Evolutionary conservation across 2,888 invertebrate genomes (phyloP).

Genomic region (Oscheius sp.): DNA sequence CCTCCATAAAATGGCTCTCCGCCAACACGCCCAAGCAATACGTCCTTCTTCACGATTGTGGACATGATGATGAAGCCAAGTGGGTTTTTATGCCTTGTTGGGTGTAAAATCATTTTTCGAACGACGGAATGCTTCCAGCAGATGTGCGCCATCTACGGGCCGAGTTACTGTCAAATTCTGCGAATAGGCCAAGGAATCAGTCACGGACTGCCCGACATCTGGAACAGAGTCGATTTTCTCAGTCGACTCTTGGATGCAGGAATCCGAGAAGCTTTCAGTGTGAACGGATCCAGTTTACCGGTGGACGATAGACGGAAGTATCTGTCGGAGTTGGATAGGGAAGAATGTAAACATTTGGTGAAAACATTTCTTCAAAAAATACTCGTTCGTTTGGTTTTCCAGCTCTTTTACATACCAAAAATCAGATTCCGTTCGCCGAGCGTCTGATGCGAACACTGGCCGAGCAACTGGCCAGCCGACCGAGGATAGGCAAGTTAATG

Average conservation of each 20-base stretch:
- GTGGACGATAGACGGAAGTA: too few species aligned
- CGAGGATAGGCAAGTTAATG: constrained; percentile 10
- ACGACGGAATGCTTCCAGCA: constrained; percentile 86
- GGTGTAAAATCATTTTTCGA: constrained; percentile 77
- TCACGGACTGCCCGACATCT: constrained; percentile 81
- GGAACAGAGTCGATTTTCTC: constrained; percentile 84
- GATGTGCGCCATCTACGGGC: constrained; percentile 88
- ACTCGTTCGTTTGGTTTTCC: constrained; percentile 30
- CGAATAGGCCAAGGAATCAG: constrained; percentile 66
- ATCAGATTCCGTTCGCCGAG: constrained; percentile 8
- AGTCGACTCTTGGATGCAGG: constrained; percentile 51
- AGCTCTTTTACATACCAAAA: not conserved
- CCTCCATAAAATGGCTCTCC: constrained; percentile 74
- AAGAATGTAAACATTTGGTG: constrained; percentile 27
- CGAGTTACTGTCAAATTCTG: constrained; percentile 87
- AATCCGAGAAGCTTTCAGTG: constrained; percentile 45
- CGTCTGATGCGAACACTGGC: constrained; percentile 9
- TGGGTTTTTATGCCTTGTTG: constrained; percentile 75
- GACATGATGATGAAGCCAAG: constrained; percentile 82
- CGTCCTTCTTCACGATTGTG: constrained; percentile 84
- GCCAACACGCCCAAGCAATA: constrained; percentile 87
- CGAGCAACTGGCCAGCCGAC: constrained; percentile 9
- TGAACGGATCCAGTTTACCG: too few species aligned
- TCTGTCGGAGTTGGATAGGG: constrained; percentile 26
- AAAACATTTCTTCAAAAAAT: constrained; percentile 28